Evolutionary conservation across 2,797 vertebrate species (phyloP), one percentile per base, ranked within the genome.

Genomic region (Pristis pectinata): DNA sequence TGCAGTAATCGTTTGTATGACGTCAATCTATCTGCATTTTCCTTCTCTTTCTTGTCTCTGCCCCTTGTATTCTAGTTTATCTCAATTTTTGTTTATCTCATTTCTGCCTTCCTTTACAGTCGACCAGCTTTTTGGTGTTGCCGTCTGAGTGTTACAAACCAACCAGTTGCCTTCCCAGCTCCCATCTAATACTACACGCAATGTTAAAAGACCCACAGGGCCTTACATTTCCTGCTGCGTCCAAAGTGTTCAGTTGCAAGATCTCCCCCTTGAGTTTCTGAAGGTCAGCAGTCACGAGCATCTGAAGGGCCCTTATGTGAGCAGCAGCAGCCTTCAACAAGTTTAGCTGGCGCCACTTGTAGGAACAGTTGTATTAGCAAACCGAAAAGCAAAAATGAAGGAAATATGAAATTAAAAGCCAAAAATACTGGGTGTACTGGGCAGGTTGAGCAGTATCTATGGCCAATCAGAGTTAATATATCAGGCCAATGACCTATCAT

Each of bases 1-100:
- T 5, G 0, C n/a, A n/a, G 34, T 17, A 85, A 30, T 30, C 24
- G 11, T 24, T 34, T 19, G 34, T 91, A 37, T n/a, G n/a, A 64
- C 87, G 64, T n/a, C 27, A 64, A 17, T 41, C 91, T n/a, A 91
- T 64, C 59, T 91, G 59, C 59, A 91, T 91, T 37, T 87, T n/a
- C 27, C 11, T 24, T 30, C 82, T 44, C 24, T 83, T 76, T 77
- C 76, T 13, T 34, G 67, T 70, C 67, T 83, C 80, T 83, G 15
- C 22, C 17, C n/a, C 34, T 37, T 13, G 59, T 5, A n/a, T 61
- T 61, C 9, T 15, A 4, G 83, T n/a, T n/a, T 64, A 17, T 61
- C 30, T 19, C 5, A 61, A 89, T 6, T 2, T 64, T 64, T 91
- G 19, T 34, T 49, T 34, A 11, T 87, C 15, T 30, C 30, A 49